Percentiles rank a stretch among this genome's conserved stretches.
Evolutionary conservation across 2,113 vertebrate genomes (phyloP).

Genomic region (Ammodytes dubius): DNA sequence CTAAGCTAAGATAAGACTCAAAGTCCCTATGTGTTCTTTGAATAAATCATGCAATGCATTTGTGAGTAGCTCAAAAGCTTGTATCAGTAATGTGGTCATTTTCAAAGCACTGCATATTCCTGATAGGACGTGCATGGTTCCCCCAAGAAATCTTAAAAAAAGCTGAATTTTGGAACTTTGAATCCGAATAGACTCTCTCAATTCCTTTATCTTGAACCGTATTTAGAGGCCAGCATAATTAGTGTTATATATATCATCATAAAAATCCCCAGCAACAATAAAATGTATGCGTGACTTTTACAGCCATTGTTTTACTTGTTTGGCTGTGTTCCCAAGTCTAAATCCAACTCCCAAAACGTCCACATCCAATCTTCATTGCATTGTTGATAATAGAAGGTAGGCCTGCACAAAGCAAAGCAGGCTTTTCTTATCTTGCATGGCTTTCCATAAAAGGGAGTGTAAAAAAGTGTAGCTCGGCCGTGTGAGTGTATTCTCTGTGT

Average conservation of each 20-base stretch:
- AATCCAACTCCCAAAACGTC: not conserved
- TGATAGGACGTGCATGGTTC: too few species aligned
- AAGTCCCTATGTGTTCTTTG: not conserved
- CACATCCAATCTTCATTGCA: too few species aligned
- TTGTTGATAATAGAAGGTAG: too few species aligned
- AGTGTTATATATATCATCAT: not conserved
- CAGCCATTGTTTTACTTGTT: constrained; percentile 5
- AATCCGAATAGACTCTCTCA: not conserved
- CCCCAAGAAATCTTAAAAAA: not conserved
- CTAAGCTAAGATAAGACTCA: not conserved
- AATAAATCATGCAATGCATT: not conserved
- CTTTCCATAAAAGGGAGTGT: too few species aligned
- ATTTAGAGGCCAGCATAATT: constrained; percentile 19
- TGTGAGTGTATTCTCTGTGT: not conserved
- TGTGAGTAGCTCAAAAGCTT: not conserved
- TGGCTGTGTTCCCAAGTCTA: not conserved
- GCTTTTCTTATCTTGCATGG: too few species aligned
- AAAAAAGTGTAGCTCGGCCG: too few species aligned
- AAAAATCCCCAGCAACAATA: constrained; percentile 12
- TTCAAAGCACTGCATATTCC: too few species aligned
- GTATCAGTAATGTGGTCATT: not conserved
- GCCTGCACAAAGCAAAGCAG: too few species aligned
- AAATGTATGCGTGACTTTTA: not conserved
- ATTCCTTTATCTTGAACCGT: not conserved
- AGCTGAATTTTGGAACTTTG: constrained; percentile 5